These are phyloP conservation scores for Drosophila kikkawai DNA, from an alignment of 1,140 invertebrate genomes.

Conservation along the genomic window DNA sequence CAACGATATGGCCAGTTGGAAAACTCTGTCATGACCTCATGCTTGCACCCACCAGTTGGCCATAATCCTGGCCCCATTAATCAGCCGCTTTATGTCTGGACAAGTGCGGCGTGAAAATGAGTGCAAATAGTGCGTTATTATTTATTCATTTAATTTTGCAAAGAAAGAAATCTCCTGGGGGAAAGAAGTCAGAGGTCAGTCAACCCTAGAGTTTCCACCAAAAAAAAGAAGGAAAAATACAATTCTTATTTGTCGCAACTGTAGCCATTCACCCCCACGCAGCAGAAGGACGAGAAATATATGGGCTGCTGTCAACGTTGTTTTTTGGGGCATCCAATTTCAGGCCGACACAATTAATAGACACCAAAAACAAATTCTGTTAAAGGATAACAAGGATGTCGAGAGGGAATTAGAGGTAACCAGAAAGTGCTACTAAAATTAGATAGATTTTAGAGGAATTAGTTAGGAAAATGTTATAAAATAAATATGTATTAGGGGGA, in stretches of 20 bases:
- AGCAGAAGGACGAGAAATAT: conserved; percentile 25
- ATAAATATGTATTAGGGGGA: not conserved
- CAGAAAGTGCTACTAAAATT: not conserved
- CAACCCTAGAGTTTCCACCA: conserved; percentile 39
- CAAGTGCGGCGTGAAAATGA: conserved; percentile 34
- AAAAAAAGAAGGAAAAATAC: conserved; percentile 28
- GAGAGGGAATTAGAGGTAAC: not conserved
- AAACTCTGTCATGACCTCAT: conserved; percentile 23
- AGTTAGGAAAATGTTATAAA: not conserved
- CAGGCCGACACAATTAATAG: conserved; percentile 55
- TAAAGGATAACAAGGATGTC: conserved; percentile 26
- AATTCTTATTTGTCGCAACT: conserved; percentile 54
- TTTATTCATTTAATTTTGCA: conserved; percentile 76
- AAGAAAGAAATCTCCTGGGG: conserved; percentile 8
- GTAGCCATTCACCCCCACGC: conserved; percentile 6
- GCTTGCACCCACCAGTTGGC: not conserved
- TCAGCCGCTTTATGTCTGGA: conserved; percentile 61
- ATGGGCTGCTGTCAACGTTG: conserved; percentile 36
- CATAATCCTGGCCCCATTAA: conserved; percentile 52
- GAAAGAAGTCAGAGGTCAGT: conserved; percentile 50
- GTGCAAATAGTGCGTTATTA: conserved; percentile 75
- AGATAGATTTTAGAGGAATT: too few relatives aligned
- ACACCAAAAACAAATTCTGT: conserved; percentile 25
- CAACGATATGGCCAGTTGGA: too few relatives aligned
- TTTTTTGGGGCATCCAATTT: conserved; percentile 44